A percentile compares a stretch with the other conserved stretches of the same genome.
Evolutionary conservation across 1,140 invertebrate species (phyloP).

Genomic region (Mercenaria mercenaria): DNA sequence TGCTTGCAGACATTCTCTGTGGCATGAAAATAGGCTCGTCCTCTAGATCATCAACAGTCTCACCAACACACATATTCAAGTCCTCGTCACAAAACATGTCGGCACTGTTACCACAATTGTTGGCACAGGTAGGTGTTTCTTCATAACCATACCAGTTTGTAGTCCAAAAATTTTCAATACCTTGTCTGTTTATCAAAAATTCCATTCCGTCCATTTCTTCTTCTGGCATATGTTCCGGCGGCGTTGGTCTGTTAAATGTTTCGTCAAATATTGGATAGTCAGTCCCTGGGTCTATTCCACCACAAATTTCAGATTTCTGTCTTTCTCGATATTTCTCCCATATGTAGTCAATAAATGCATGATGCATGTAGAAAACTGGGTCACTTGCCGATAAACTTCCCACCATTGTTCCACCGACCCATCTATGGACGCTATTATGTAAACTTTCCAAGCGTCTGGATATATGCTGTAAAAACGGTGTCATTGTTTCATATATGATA

Average conservation of each 20-base stretch:
- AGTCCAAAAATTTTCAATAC: constrained; percentile 45
- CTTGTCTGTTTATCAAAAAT: not conserved
- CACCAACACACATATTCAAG: not conserved
- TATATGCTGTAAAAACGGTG: constrained; percentile 39
- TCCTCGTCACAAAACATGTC: constrained; percentile 18
- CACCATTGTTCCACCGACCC: constrained; percentile 76
- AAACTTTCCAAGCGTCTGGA: constrained; percentile 60
- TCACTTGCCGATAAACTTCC: constrained; percentile 81
- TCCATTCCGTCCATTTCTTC: not conserved
- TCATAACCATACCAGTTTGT: constrained; percentile 44
- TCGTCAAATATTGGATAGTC: constrained; percentile 28
- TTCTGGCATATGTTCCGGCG: not conserved
- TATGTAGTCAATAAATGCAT: constrained; percentile 83
- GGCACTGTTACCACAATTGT: constrained; percentile 11
- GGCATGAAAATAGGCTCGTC: no score
- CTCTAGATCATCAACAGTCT: no score
- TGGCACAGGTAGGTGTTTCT: constrained; percentile 34
- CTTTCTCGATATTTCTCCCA: constrained; percentile 74
- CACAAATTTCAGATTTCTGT: not conserved
- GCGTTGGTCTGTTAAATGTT: not conserved
- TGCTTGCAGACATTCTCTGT: no score
- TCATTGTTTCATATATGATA: no score
- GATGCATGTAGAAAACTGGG: constrained; percentile 85
- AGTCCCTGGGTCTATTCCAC: not conserved
- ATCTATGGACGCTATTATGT: constrained; percentile 75